Percentiles rank a stretch among this genome's conserved stretches.
Conservation (phyloP, 2,113 vertebrate genomes). For the Pygathrix nemaeus region DNA sequence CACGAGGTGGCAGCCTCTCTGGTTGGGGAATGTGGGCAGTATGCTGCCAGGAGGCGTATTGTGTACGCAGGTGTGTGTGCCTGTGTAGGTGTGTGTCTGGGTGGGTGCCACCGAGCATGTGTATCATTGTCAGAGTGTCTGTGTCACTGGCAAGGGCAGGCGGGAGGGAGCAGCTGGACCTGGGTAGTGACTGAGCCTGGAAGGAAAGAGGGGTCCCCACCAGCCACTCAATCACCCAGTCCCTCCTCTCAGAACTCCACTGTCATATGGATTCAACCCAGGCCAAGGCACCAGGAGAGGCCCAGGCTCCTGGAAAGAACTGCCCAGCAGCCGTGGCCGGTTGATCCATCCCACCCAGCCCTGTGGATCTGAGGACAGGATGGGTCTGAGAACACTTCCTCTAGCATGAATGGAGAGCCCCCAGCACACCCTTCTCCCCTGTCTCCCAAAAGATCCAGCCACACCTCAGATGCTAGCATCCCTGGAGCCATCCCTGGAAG, state of each 20-base stretch:
- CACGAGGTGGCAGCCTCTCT: constrained; percentile 35
- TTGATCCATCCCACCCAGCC: neutral
- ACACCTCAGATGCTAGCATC: neutral
- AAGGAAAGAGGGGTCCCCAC: neutral
- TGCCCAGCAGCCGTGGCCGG: neutral
- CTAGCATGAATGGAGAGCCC: neutral
- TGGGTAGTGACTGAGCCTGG: neutral
- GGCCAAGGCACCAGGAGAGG: neutral
- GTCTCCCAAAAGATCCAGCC: neutral
- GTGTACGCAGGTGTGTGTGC: constrained; percentile 64
- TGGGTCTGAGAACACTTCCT: neutral
- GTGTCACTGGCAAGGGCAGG: constrained; percentile 34
- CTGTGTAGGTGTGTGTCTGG: constrained; percentile 67
- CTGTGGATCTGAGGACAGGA: neutral
- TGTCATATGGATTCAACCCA: neutral
- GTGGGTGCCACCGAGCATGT: neutral
- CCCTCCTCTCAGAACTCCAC: neutral
- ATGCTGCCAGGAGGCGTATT: constrained; percentile 47
- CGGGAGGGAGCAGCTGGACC: neutral
- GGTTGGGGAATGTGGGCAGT: constrained; percentile 35
- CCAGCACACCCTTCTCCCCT: neutral
- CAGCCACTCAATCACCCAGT: neutral
- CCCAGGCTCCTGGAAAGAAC: neutral
- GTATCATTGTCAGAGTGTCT: constrained; percentile 52
- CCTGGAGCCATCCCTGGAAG: neutral